Conservation (phyloP, 2,113 vertebrate species). For the Andinoacara biseriatus region DNA sequence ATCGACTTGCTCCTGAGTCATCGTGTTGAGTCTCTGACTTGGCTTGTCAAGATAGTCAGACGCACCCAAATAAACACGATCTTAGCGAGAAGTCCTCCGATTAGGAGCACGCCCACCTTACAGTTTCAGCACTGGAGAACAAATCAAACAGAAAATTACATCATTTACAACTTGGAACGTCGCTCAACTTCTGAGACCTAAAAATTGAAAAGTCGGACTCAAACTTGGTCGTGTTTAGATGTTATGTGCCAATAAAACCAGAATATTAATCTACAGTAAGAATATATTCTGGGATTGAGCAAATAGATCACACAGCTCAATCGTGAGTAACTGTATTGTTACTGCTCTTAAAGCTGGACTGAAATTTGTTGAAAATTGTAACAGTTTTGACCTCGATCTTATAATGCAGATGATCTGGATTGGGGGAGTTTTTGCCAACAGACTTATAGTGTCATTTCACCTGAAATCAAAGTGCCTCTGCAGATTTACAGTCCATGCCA, state of each 20-base stretch:
- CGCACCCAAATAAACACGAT: constrained; percentile 5
- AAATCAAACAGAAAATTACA: too few relatives aligned
- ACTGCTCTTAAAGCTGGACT: background rate
- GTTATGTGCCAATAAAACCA: background rate
- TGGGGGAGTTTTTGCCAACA: accelerated
- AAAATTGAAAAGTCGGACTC: background rate
- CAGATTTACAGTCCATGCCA: background rate
- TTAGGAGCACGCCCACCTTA: too few relatives aligned
- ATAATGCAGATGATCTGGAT: background rate
- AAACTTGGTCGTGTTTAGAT: background rate
- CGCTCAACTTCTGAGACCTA: background rate
- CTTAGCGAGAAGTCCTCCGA: background rate
- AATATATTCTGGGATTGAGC: background rate
- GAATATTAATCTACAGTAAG: background rate
- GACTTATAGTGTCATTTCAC: background rate
- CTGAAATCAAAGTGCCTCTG: background rate
- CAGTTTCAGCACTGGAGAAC: background rate
- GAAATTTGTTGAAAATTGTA: background rate
- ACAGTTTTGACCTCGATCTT: background rate
- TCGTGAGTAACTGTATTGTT: background rate
- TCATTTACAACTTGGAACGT: too few relatives aligned
- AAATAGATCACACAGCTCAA: background rate
- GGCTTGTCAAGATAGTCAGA: background rate
- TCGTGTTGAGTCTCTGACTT: constrained; percentile 33
- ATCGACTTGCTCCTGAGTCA: background rate